Conservation (phyloP, 2,797 vertebrate genomes). For the Platyrinchus mystaceus region DNA sequence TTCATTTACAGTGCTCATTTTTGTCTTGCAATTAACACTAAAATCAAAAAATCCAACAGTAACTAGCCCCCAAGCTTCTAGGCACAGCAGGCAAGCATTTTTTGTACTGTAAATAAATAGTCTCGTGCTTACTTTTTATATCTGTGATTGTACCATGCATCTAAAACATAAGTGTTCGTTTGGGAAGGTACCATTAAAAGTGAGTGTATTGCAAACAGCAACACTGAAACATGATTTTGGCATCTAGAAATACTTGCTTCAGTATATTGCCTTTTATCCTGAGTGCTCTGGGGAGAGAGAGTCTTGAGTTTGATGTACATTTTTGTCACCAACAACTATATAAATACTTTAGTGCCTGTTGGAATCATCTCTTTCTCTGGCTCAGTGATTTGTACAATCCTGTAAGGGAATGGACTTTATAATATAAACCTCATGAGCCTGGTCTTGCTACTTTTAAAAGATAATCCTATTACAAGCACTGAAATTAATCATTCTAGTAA, state of each 20-base stretch:
- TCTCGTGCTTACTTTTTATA: slow-evolving; percentile 2
- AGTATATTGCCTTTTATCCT: slow-evolving; percentile 3
- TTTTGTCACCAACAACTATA: neutral
- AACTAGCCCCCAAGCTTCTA: neutral
- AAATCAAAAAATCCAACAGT: neutral
- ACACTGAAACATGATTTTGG: neutral
- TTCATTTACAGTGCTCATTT: neutral
- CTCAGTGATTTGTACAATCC: neutral
- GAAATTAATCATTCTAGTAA: neutral
- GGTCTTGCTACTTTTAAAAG: neutral
- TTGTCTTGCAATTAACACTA: neutral
- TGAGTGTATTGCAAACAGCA: slow-evolving; percentile 1
- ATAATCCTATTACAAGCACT: neutral
- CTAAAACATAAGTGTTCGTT: slow-evolving; percentile 30
- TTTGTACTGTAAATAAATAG: neutral
- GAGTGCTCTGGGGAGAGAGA: neutral
- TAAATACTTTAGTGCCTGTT: slow-evolving; percentile 17
- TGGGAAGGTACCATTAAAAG: slow-evolving; percentile 36
- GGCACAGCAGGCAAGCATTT: neutral
- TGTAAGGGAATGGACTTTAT: neutral
- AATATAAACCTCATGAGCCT: slow-evolving; percentile 2
- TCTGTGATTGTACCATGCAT: neutral
- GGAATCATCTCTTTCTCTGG: neutral
- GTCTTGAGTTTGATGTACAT: neutral
- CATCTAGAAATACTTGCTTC: slow-evolving; percentile 16